Evolutionary conservation across 2,888 invertebrate species (phyloP).

Genomic region (Eupithecia subumbrata): DNA sequence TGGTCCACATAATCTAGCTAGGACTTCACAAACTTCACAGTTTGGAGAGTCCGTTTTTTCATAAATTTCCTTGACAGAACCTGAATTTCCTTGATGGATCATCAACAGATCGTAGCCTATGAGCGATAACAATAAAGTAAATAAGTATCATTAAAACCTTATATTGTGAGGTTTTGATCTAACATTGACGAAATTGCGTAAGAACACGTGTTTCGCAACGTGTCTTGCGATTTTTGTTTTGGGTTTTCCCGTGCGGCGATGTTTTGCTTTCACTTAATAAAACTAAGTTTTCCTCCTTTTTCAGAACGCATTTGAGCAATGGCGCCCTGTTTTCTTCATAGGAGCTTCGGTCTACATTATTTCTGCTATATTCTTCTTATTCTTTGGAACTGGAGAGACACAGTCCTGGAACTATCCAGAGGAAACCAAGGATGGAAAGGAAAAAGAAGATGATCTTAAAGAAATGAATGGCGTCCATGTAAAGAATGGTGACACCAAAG

Average conservation of each 20-base stretch:
- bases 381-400: conserved; percentile 88
- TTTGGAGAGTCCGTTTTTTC: no score
- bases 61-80: no score
- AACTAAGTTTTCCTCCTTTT: conserved; percentile 22
- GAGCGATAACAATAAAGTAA: background rate
- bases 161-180: background rate
- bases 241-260: conserved; percentile 32
- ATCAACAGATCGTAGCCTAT: no score
- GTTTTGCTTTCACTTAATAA: conserved; percentile 21
- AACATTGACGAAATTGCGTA: background rate
- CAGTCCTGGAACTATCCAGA: conserved; percentile 87
- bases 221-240: background rate
- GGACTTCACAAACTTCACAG: no score
- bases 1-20: no score
- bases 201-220: background rate
- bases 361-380: conserved; percentile 87
- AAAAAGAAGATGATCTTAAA: conserved; percentile 57
- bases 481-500: conserved; percentile 60
- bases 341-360: conserved; percentile 88
- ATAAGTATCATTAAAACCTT: background rate
- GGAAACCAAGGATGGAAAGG: conserved; percentile 53
- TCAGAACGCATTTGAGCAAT: conserved; percentile 88
- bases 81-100: no score
- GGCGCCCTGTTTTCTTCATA: conserved; percentile 89
- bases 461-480: conserved; percentile 53